Percentiles rank a stretch among this genome's conserved stretches.
Evolutionary conservation across 2,797 vertebrate genomes (phyloP).

Genomic region (Thunnus albacares): DNA sequence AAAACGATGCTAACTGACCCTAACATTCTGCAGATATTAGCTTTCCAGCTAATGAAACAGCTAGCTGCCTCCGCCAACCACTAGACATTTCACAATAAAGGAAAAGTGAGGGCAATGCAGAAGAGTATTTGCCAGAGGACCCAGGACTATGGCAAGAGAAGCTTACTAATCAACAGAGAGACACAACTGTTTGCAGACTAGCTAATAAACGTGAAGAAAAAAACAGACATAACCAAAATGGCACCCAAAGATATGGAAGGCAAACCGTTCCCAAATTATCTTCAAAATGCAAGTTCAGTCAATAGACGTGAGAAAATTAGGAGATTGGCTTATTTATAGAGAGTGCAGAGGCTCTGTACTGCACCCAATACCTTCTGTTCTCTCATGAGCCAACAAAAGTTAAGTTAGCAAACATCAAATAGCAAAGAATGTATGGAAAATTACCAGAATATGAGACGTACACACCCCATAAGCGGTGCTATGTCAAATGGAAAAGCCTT

Average conservation of each 20-base stretch:
- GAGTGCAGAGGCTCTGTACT: slow-evolving; percentile 37
- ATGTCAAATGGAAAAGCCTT: slow-evolving; percentile 34
- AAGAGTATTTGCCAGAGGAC: slow-evolving; percentile 13
- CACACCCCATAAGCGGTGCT: no score
- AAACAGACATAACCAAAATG: slow-evolving; percentile 8
- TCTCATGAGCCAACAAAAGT: slow-evolving; percentile 11
- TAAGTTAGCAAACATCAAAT: slow-evolving; percentile 18
- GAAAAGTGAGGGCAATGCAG: background rate
- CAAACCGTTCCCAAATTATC: slow-evolving; percentile 34
- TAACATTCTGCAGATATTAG: no score
- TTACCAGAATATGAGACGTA: background rate
- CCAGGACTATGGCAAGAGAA: slow-evolving; percentile 25
- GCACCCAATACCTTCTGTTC: slow-evolving; percentile 38
- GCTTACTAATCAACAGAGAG: slow-evolving; percentile 8
- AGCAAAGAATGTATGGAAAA: no score
- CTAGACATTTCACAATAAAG: no score
- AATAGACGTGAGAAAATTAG: slow-evolving; percentile 36
- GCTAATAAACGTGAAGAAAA: background rate
- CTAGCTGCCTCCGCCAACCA: no score
- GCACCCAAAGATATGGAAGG: slow-evolving; percentile 26
- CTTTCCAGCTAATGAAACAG: no score
- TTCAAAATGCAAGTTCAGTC: slow-evolving; percentile 20
- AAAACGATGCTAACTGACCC: no score
- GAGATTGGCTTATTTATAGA: slow-evolving; percentile 11
- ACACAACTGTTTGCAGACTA: background rate